A percentile compares a stretch with the other conserved stretches of the same genome.
Conservation (phyloP, 2,888 invertebrate species). For the Euclidia mi region DNA sequence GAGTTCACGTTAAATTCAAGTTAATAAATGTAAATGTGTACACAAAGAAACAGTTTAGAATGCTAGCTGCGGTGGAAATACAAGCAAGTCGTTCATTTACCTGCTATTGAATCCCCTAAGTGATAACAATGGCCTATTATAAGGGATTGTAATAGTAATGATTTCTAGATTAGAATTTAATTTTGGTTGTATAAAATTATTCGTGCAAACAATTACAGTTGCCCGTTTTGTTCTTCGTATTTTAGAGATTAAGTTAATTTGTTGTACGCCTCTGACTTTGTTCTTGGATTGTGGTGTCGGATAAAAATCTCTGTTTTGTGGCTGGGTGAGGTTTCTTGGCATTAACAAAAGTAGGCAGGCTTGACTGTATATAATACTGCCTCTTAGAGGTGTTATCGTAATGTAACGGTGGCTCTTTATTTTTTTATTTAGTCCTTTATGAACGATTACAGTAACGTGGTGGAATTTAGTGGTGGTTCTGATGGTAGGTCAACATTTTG, state of each 20-base stretch:
- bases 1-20: slow-evolving; percentile 1
- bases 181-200: neutral
- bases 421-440: no score
- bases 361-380: no score
- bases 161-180: slow-evolving; percentile 3
- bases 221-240: neutral
- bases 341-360: no score
- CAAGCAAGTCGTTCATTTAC: slow-evolving; percentile 2
- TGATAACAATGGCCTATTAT: slow-evolving; percentile 7
- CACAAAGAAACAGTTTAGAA: slow-evolving; percentile 1
- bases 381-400: no score
- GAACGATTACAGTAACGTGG: no score
- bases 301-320: no score
- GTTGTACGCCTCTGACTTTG: no score
- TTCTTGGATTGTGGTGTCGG: no score
- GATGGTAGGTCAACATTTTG: no score
- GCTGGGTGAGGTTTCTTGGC: no score
- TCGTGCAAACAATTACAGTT: neutral
- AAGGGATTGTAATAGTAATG: slow-evolving; percentile 4
- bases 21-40: neutral
- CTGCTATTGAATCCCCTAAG: slow-evolving; percentile 1
- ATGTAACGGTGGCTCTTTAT: no score
- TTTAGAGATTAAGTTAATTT: neutral
- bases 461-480: no score
- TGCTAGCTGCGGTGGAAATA: neutral